A percentile compares a stretch with the other conserved stretches of the same genome.
These are phyloP conservation scores for Smithornis capensis DNA, from an alignment of 2,113 vertebrate species.

Conservation along the genomic window DNA sequence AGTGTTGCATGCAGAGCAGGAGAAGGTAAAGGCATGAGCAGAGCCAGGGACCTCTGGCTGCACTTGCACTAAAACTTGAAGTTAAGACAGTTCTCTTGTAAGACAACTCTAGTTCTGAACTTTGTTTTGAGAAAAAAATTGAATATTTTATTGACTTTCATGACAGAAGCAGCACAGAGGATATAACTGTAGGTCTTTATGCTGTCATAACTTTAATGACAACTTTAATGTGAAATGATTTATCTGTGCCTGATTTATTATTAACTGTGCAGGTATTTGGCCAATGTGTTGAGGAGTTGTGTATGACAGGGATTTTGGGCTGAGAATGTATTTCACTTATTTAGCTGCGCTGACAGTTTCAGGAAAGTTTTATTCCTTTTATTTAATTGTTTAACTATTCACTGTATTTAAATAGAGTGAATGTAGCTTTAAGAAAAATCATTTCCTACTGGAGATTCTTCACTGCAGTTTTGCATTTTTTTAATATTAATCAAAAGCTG, in stretches of 20 bases:
- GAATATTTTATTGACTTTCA: neutral
- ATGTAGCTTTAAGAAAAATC: neutral
- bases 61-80: neutral
- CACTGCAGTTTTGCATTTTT: neutral
- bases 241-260: neutral
- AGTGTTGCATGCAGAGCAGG: slow-evolving; percentile 92
- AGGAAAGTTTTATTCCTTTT: neutral
- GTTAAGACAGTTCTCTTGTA: neutral
- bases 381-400: neutral
- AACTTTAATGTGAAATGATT: neutral
- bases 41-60: neutral
- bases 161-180: neutral
- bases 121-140: neutral
- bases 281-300: neutral
- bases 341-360: neutral
- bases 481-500: neutral
- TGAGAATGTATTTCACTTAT: neutral
- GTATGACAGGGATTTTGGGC: neutral
- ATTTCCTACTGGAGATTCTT: neutral
- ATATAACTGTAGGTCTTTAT: neutral
- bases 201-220: neutral
- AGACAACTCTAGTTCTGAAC: neutral
- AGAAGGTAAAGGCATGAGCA: slow-evolving; percentile 82
- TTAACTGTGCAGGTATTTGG: neutral
- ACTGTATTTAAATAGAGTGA: neutral